Base-by-base conservation (phyloP, 2,888 invertebrate genomes). In the Arctia plantaginis region DNA sequence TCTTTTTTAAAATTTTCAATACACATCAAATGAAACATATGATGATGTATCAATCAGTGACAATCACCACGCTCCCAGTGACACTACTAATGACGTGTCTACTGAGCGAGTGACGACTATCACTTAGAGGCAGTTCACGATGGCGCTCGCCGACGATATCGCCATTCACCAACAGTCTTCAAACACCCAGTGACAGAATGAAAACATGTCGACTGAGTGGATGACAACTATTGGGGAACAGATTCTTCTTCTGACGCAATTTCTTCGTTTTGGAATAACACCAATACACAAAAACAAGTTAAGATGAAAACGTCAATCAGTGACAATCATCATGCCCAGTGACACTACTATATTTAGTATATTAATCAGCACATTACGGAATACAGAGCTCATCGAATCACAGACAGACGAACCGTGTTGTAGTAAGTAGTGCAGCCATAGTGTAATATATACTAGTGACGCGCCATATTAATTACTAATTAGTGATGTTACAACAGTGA, bases 171-270 rank as follows among this genome's bases (percentile, higher is more conserved):
- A 18, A n/a, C 55, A 78, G 64, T 70, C 30, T 75, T 75, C 67
- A 73, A 72, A 78, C 23, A 74, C 67, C 74, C 74, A 71, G 81
- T 83, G 72, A 76, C 69, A 72, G 72, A 69, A 67, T 76, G 12
- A 39, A 35, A 69, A 76, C 72, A 69, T 72, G 72, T 66, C 75
- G 76, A 82, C 84, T 87, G 83, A 78, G 78, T 33, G 41, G 47
- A 71, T 71, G 75, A 77, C 59, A 47, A 66, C 69, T 69, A n/a
- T 4, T 27, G 59, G 0, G 13, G 27, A 59, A 15, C 15, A 27
- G 59, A 27, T 27, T 13, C 59, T 59, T 59, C 59, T 59, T 59
- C 23, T 51, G 23, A 8, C 8, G 18, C 23, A 51, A 13, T 15
- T 6, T 59, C 13, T 15, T 27, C 15, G 27, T 59, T 59, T 13